phyloP scores from a whole-genome alignment of 30 jellyfish, hydroid and myxozoan genomes.

The Aurelia coerulea region DNA sequence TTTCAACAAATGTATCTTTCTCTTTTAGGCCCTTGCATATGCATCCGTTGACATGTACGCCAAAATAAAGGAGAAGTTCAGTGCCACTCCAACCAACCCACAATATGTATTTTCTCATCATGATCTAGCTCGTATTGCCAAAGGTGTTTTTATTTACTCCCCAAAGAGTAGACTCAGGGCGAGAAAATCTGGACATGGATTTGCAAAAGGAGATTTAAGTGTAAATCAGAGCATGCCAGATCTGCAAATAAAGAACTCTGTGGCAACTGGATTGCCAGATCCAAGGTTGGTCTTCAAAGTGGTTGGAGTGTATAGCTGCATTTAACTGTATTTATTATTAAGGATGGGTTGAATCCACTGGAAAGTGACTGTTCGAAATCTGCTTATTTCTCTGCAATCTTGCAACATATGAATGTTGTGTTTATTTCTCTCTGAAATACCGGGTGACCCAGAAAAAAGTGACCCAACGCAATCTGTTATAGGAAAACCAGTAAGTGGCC shows the following conservation, averaged over 20 bases:
- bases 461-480: no score
- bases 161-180: slow-evolving; percentile 46
- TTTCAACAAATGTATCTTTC: not conserved
- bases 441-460: no score
- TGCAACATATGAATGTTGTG: not conserved
- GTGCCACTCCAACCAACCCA: slow-evolving; percentile 25
- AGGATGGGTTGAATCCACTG: no score
- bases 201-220: not conserved
- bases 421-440: not conserved
- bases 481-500: no score
- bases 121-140: slow-evolving; percentile 66
- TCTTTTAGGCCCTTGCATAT: slow-evolving; percentile 61
- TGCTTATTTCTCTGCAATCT: no score
- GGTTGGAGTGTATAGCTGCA: not conserved
- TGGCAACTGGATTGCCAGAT: not conserved
- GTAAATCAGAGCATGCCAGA: slow-evolving; percentile 53
- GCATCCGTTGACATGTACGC: slow-evolving; percentile 52
- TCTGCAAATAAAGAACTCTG: not conserved
- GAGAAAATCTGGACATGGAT: slow-evolving; percentile 25
- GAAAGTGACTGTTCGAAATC: no score
- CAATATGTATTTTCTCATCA: slow-evolving; percentile 74
- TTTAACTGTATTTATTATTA: no score
- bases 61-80: slow-evolving; percentile 25
- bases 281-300: slow-evolving; percentile 19
- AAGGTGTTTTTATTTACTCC: slow-evolving; percentile 67